phyloP scores from a whole-genome alignment of 2,888 invertebrate species.

The Sesia apiformis region DNA sequence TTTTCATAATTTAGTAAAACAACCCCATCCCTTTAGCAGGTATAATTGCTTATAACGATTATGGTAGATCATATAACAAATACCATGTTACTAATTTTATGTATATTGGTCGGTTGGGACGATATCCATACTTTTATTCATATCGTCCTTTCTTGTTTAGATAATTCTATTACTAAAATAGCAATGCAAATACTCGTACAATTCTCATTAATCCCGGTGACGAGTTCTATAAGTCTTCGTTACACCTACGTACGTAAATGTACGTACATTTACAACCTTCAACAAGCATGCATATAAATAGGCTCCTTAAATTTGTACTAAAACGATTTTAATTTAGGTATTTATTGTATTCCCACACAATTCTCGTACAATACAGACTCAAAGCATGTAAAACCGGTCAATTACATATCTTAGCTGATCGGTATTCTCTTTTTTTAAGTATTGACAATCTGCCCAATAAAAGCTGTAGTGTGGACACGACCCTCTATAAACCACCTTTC shows the following conservation, averaged over 20 bases:
- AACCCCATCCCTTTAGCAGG: no score
- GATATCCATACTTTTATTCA: no score
- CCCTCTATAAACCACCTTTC: constrained; percentile 57
- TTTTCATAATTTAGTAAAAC: no score
- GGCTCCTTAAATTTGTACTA: neutral
- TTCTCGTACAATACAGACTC: neutral
- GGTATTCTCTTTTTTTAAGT: constrained; percentile 28
- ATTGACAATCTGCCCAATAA: constrained; percentile 58
- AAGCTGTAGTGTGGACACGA: constrained; percentile 46
- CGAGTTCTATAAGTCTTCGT: neutral
- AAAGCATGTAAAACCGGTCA: neutral
- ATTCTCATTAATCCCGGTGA: no score
- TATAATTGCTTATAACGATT: no score
- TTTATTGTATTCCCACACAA: neutral
- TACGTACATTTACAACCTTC: neutral
- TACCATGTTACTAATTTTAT: no score
- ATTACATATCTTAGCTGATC: neutral
- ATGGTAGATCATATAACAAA: no score
- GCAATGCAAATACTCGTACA: no score
- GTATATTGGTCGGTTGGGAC: no score
- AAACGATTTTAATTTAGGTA: neutral
- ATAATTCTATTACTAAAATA: no score
- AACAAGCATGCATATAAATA: neutral
- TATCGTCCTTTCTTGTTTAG: no score
- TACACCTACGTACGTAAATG: neutral